A percentile compares a stretch with the other conserved stretches of the same genome.
phyloP scores from a whole-genome alignment of 2,797 vertebrate species.

The Pelodytes ibericus region DNA sequence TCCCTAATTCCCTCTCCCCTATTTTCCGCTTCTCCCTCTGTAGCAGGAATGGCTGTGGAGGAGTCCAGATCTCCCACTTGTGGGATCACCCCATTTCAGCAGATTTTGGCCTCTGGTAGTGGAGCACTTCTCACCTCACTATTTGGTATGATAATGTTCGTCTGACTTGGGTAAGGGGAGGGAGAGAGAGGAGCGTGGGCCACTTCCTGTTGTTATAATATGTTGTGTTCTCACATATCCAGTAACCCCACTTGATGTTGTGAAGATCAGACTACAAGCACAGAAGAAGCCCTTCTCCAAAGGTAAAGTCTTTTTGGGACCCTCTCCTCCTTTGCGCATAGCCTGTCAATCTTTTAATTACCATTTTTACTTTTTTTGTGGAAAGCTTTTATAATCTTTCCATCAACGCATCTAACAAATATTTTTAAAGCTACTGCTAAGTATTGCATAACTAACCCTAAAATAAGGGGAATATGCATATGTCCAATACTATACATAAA shows the following conservation, averaged over 20 bases:
- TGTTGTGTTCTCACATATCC: background rate
- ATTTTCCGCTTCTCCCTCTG: background rate
- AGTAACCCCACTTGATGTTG: conserved; percentile 95
- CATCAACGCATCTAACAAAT: background rate
- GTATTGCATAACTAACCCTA: background rate
- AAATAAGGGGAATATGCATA: background rate
- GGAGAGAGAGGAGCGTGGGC: background rate
- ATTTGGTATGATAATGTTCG: conserved; percentile 76
- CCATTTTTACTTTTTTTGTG: background rate
- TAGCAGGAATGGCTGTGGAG: conserved; percentile 77
- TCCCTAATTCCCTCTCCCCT: background rate
- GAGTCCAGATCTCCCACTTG: conserved; percentile 50
- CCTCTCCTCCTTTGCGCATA: background rate
- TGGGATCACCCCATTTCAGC: conserved; percentile 89
- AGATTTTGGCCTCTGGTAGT: conserved; percentile 92
- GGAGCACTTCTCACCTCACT: conserved; percentile 91
- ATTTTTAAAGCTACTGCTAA: background rate
- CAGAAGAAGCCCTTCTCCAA: conserved; percentile 82
- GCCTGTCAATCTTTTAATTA: background rate
- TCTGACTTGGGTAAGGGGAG: background rate
- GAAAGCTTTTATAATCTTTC: background rate
- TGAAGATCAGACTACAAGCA: conserved; percentile 94
- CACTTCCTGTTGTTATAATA: background rate
- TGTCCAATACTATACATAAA: conserved; percentile 14
- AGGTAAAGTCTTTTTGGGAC: conserved; percentile 68